Evolutionary conservation across 2,797 vertebrate genomes (phyloP).

Genomic region (Podarcis siculus): DNA sequence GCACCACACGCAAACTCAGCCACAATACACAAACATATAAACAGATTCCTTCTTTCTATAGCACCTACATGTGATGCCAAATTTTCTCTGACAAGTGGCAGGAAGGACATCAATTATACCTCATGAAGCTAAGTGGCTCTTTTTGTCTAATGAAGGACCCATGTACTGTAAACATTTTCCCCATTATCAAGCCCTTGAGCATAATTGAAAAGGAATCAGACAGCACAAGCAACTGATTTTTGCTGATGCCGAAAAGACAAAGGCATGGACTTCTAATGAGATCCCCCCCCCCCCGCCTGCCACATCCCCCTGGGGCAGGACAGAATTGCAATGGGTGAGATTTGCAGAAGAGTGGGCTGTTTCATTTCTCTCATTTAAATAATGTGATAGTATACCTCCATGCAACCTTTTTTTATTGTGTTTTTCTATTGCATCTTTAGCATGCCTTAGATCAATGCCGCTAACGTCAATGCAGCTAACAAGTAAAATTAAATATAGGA

Average conservation of each 20-base stretch:
- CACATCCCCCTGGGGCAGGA: background rate
- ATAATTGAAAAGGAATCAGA: background rate
- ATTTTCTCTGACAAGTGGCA: background rate
- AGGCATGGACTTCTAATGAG: background rate
- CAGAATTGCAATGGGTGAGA: background rate
- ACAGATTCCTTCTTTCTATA: background rate
- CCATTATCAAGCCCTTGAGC: background rate
- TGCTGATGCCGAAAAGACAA: background rate
- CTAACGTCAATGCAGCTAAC: background rate
- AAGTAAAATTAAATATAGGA: background rate
- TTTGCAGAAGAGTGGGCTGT: background rate
- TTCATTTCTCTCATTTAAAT: background rate
- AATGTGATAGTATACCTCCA: background rate
- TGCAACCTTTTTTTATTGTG: background rate
- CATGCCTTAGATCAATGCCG: background rate
- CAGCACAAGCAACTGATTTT: slow-evolving; percentile 1
- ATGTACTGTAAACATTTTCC: slow-evolving; percentile 3
- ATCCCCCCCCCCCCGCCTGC: too few species aligned
- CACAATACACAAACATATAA: background rate
- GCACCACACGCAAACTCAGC: background rate
- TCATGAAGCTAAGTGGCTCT: background rate
- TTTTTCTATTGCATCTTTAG: background rate
- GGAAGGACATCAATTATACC: background rate
- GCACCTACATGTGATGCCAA: background rate
- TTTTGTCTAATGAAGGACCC: background rate